Base-by-base conservation (phyloP, 2,113 vertebrate species). In the Solea senegalensis region DNA sequence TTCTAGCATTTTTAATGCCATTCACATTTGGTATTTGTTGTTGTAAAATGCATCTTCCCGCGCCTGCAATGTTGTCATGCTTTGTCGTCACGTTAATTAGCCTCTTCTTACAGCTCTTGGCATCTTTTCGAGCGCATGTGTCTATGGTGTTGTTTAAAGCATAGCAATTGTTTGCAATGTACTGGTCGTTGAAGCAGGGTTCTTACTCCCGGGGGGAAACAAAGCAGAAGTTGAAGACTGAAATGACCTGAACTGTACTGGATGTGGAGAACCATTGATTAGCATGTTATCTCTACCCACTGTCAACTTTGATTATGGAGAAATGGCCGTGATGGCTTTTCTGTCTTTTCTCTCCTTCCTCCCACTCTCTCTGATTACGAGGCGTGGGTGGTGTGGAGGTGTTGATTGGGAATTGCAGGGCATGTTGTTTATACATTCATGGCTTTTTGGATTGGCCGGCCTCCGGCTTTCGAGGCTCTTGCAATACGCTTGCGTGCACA, bases 331-430 rank as follows among this genome's bases (percentile, higher is more conserved):
- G 78, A 86, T 84, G 74, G 70, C 80, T 85, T 63, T 45, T 71
- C 70, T 76, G 55, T 78, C 69, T 71, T 77, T 52, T 57, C 61
- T 69, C 56, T 69, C 61, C 58, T 40, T 41, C 76, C 68, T 64
- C 70, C 80, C 56, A 21, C 78, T 78, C 74, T 40, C 59, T 55
- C 69, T 85, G 86, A 90, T 91, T 89, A 83, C 55, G 14, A 82
- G 73, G 83, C 55, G 72, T 82, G 89, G 82, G 86, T 52, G 72
- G 63, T 82, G 84, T 81, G 74, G 82, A 89, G 85, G 86, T 86
- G 91, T 87, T 93, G 91, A 93, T 93, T 91, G 85, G 86, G 86
- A 92, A 91, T 92, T 89, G 77, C 76, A 78, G 81, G 80, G 78
- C 63, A 13, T 82, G 79, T 89, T 91, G 89, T 91, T 93, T 90